Conservation (phyloP, 2,113 vertebrate species). For the Phalacrocorax carbo region DNA sequence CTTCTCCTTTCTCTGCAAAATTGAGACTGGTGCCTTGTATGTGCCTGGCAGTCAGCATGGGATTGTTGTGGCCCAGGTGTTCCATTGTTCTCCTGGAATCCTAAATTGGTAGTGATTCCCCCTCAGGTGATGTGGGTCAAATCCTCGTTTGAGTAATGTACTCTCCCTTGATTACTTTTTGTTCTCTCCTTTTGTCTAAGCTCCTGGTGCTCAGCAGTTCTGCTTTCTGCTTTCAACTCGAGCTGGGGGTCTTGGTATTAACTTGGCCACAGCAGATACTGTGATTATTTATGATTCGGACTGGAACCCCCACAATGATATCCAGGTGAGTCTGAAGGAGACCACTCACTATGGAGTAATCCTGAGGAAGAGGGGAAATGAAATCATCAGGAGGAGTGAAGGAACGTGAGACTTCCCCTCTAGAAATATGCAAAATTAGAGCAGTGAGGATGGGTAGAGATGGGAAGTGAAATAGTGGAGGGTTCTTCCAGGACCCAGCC, state of each 20-base stretch:
- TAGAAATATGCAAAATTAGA: background rate
- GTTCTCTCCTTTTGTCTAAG: constrained; percentile 65
- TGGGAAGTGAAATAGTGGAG: background rate
- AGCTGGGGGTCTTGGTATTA: constrained; percentile 97
- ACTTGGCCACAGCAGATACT: constrained; percentile 96
- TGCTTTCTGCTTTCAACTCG: constrained; percentile 96
- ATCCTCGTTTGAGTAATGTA: background rate
- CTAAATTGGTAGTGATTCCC: background rate
- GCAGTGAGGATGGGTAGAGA: background rate
- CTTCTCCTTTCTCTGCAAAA: background rate
- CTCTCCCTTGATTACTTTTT: background rate
- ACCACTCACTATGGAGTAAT: background rate
- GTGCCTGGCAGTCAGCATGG: background rate
- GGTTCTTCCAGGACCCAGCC: background rate
- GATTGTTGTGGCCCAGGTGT: background rate
- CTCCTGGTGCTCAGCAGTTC: constrained; percentile 96
- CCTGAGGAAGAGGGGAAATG: background rate
- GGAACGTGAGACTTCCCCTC: background rate
- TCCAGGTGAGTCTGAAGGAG: constrained; percentile 83
- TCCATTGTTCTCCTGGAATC: background rate
- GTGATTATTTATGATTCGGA: constrained; percentile 98
- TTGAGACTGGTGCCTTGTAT: background rate
- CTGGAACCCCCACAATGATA: constrained; percentile 99
- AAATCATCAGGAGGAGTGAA: background rate
- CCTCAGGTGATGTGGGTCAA: background rate